Percentiles rank a stretch among this genome's conserved stretches.
phyloP scores from a whole-genome alignment of 2,113 vertebrate genomes.

The Microcebus murinus region DNA sequence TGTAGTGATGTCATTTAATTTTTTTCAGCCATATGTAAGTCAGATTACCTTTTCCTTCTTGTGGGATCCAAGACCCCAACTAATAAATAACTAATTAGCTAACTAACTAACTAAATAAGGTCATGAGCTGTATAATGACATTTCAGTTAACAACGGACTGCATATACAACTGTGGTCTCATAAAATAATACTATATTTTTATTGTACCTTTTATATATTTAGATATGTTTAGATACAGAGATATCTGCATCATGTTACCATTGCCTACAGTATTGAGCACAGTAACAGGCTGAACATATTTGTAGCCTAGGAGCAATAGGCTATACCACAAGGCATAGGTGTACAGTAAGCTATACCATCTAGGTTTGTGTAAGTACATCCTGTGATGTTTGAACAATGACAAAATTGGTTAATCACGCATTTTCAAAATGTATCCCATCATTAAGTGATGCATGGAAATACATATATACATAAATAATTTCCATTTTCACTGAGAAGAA shows the following conservation, averaged over 20 bases:
- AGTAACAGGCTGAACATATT: background rate
- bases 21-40: background rate
- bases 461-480: background rate
- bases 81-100: background rate
- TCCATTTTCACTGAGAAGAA: background rate
- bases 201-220: background rate
- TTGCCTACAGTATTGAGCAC: background rate
- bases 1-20: background rate
- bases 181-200: background rate
- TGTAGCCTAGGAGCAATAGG: background rate
- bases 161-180: background rate
- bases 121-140: background rate
- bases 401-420: background rate
- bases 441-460: background rate
- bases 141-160: background rate
- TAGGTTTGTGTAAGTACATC: background rate
- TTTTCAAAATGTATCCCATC: background rate
- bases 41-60: background rate
- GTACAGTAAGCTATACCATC: background rate
- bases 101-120: background rate
- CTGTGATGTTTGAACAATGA: background rate
- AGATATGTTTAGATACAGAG: background rate
- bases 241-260: background rate
- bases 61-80: background rate
- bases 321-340: background rate